A percentile compares a stretch with the other conserved stretches of the same genome.
phyloP scores from a whole-genome alignment of 2,888 invertebrate species.

The Sabatieria punctata region DNA sequence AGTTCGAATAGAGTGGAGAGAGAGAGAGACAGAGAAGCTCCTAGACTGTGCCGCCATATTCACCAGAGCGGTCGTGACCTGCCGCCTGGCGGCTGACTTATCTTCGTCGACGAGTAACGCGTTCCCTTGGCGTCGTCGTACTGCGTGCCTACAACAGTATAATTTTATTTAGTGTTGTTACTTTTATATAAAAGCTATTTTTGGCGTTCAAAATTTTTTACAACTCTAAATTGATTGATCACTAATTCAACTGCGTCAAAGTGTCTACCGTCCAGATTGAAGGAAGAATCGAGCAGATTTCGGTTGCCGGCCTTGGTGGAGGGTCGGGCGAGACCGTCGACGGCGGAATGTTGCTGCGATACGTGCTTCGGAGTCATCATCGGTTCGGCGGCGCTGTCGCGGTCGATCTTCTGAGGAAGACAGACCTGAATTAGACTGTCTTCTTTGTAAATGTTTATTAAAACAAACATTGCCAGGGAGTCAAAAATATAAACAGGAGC shows the following conservation, averaged over 20 bases:
- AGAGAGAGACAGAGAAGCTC: too few species aligned
- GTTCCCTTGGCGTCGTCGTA: neutral
- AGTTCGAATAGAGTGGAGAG: too few species aligned
- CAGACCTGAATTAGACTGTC: neutral
- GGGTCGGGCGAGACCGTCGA: neutral
- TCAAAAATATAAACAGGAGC: too few species aligned
- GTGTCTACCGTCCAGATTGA: neutral
- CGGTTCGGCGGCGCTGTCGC: neutral
- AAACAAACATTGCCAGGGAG: too few species aligned
- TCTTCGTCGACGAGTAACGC: neutral
- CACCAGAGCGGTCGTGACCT: neutral
- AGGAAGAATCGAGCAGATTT: neutral
- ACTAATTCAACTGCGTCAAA: too few species aligned
- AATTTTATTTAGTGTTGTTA: too few species aligned
- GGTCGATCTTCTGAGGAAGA: constrained; percentile 6
- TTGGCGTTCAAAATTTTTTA: too few species aligned
- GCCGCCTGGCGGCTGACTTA: neutral
- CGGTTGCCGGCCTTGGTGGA: neutral
- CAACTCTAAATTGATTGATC: too few species aligned
- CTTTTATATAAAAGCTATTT: too few species aligned
- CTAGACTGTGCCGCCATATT: too few species aligned
- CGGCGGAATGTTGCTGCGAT: neutral
- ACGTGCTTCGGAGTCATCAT: neutral
- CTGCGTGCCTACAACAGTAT: neutral
- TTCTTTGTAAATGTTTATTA: neutral